phyloP scores from a whole-genome alignment of 2,888 invertebrate species.

The Micropterix aruncella region DNA sequence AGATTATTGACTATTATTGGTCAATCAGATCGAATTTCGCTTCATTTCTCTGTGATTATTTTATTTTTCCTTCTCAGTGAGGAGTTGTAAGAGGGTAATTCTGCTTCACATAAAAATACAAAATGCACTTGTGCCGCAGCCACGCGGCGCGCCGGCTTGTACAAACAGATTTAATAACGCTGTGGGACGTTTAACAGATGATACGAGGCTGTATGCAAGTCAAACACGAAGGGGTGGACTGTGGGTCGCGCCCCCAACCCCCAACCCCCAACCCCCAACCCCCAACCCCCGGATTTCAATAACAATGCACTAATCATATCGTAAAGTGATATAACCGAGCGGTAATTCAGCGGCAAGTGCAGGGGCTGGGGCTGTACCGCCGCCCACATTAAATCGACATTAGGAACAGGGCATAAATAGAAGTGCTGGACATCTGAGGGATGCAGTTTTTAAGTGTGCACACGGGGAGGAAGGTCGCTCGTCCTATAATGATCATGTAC shows the following conservation, averaged over 20 bases:
- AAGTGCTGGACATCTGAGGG: neutral
- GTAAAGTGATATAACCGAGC: constrained; percentile 16
- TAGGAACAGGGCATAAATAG: neutral
- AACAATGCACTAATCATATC: constrained; percentile 22
- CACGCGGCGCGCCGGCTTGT: neutral
- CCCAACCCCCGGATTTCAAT: constrained; percentile 11
- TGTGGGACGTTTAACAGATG: neutral
- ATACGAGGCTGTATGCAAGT: neutral
- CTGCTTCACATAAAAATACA: too few species aligned
- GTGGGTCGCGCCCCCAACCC: too few species aligned
- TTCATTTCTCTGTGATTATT: too few species aligned
- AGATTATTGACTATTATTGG: too few species aligned
- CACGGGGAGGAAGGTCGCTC: neutral
- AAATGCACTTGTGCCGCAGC: neutral
- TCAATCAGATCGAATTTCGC: too few species aligned
- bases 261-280: constrained; percentile 1
- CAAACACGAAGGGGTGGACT: neutral
- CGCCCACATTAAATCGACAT: neutral
- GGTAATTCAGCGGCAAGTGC: constrained; percentile 5
- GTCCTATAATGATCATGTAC: neutral
- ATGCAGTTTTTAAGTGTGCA: neutral
- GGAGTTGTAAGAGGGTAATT: too few species aligned
- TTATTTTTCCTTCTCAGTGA: too few species aligned
- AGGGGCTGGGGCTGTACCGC: neutral
- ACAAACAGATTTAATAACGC: neutral